phyloP scores from a whole-genome alignment of 2,797 vertebrate genomes.

The Ctenopoma multispine region DNA sequence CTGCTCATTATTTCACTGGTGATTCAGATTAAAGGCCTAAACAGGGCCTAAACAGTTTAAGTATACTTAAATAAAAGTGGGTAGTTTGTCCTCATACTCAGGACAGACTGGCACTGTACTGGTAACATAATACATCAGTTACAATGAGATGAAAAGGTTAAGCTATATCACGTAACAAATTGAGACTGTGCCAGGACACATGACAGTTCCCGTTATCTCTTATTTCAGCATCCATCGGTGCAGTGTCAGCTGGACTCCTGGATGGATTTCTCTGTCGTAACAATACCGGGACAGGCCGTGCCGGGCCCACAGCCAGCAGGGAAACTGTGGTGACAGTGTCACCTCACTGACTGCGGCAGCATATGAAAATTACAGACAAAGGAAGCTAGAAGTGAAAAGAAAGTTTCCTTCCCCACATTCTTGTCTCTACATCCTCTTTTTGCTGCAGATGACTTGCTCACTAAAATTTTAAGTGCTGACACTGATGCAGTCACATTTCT shows the following conservation, averaged over 20 bases:
- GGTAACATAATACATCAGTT: slow-evolving; percentile 18
- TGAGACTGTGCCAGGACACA: slow-evolving; percentile 20
- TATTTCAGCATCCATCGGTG: slow-evolving; percentile 35
- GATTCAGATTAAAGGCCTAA: too few species aligned
- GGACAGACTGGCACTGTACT: not conserved
- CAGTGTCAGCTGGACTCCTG: slow-evolving; percentile 32
- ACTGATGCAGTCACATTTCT: slow-evolving; percentile 16
- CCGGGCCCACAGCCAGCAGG: not conserved
- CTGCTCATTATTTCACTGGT: slow-evolving; percentile 31
- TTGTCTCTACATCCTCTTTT: slow-evolving; percentile 44
- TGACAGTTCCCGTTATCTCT: slow-evolving; percentile 34
- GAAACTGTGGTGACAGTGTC: not conserved
- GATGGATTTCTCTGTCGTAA: slow-evolving; percentile 20
- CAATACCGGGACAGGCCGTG: slow-evolving; percentile 25
- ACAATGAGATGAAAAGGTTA: slow-evolving; percentile 3
- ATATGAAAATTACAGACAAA: slow-evolving; percentile 29
- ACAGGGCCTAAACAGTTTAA: too few species aligned
- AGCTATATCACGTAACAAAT: slow-evolving; percentile 14
- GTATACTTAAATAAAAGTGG: not conserved
- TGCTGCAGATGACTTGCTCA: slow-evolving; percentile 42
- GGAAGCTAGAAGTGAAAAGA: slow-evolving; percentile 7
- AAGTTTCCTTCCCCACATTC: slow-evolving; percentile 28
- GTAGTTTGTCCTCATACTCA: not conserved
- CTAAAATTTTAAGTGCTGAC: slow-evolving; percentile 6
- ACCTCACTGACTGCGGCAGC: slow-evolving; percentile 1